Base-by-base conservation (phyloP, 1,140 invertebrate species). In the Reticulitermes speratus region DNA sequence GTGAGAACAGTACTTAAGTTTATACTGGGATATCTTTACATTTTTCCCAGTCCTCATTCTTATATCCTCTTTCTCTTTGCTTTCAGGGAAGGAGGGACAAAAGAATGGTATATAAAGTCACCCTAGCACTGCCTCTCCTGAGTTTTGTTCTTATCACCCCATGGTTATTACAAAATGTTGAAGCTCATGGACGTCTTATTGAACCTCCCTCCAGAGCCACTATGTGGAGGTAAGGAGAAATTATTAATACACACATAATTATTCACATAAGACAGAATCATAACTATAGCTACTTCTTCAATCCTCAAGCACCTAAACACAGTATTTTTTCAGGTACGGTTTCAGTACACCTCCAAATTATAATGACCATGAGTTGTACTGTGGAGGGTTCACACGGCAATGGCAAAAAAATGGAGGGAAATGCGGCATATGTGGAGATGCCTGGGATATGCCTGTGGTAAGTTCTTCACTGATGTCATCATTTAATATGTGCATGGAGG, bases 331-430 rank as follows among this genome's bases (percentile, higher is more conserved):
- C 65, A 75, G 65, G 87, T 94, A 93, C 87, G 94, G 94, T 23
- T 95, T 94, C 89, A 90, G 92, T 85, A 93, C 94, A 14, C 93
- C 94, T 6, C 91, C 91, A 44, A 93, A 95, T 90, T 98, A 97
- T 91, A 97, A 98, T 89, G 97, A 98, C 89, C 96, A 97, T 89
- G 96, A 98, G 90, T 92, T 96, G 5, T 97, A 96, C 90, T 98
- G 97, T 90, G 97, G 97, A 6, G 97, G 97, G 8, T 97, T 97
- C 89, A 93, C 94, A 5, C 92, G 95, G 86, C 96, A 97, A 89
- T 96, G 96, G 95, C 91, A 93, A 84, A 90, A 88, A 30, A 95
- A 95, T 89, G 94, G 92, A 0, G 96, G 97, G 0, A 97, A 97
- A 90, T 98, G 97, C 89, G 97, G 97, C 8, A 94, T 97, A 48